Base-by-base conservation (phyloP, 2,797 vertebrate genomes). In the Halcyon leucocephala region DNA sequence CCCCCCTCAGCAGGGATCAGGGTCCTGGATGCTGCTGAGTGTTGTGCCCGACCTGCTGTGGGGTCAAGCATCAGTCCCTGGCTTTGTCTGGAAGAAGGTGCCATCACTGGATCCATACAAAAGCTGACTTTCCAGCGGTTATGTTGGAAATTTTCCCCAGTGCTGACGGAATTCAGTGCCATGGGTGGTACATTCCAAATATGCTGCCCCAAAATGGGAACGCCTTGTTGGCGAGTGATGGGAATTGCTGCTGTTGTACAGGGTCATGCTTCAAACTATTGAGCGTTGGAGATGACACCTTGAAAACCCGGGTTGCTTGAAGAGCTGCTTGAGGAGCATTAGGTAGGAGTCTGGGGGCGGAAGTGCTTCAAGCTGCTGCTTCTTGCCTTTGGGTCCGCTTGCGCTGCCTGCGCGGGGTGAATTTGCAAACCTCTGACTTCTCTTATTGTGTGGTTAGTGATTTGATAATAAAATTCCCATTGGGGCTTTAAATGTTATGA, bases 291-390 rank as follows among this genome's bases (percentile, higher is more conserved):
- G 74, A 57, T 93, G 95, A 84, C 82, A 80, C 89, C 85, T 77
- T 77, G 90, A 73, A 41, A 54, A 58, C 57, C 71, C 0, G 0
- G 71, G 60, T 44, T 61, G 14, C 84, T 90, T 46, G 39, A 69
- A 90, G 73, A 48, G 46, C 82, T 62, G 70, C 94, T 71, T 96
- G 91, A 84, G 5, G 44, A 93, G 91, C 62, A 14, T 52, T 70
- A 70, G 70, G 95, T 95, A 60, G 91, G 91, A 89, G 85, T 72
- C 70, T 39, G 94, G 79, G 73, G 96, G 94, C 1, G 57, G 85
- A 76, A 82, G 60, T 48, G 25, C 77, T 94, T 6, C 9, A 64
- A 82, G 77, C 87, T 90, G 91, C 29, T 77, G 67, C 77, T 74
- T 31, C 78, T 95, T 60, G 60, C 55, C 7, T 81, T 79, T 14